Base-by-base conservation (phyloP, 2,888 invertebrate species). In the Dolichopus griseipennis region DNA sequence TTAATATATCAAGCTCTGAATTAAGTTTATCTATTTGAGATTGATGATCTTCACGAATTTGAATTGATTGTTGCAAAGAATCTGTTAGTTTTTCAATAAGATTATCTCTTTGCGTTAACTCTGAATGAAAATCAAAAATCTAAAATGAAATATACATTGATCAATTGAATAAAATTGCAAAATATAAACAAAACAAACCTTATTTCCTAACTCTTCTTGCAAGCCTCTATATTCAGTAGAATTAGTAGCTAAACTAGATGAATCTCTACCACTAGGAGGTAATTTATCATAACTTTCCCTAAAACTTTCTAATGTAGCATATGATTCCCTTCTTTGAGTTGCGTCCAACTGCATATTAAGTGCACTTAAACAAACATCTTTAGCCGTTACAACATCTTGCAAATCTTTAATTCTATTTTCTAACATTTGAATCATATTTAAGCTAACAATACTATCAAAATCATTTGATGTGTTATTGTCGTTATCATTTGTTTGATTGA, bases 81-180 rank as follows among this genome's bases (percentile, higher is more conserved):
- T 87, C 83, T 71, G 87, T 88, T 69, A 92, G 83, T 79, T 90
- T 87, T 75, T 88, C 86, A 73, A 92, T 91, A 75, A 89, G 79
- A 74, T 85, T 84, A 76, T 91, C 90, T 75, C 91, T 87, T 73
- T 88, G 85, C 15, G 83, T 82, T 69, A 92, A 82, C 73, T 88
- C 88, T 74, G 84, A 84, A 78, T 90, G 89, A 78, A 88, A 90
- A 79, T 91, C 90, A 78, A 87, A 84, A 75, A 90, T 84, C 90
- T 91, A 81, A 77, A 85, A 85, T 76, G 1, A 64, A 27, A 12
- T 62, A 52, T 5, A 15, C 5, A 66, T 22, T 8, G 33, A 12
- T 18, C 8, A 34, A 10, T 65, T 65, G 4, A 37, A 12, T 37
- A 37, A 37, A 37, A 37, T n/a, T 37, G 12, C 12, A 37, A 37